phyloP scores from a whole-genome alignment of 2,888 invertebrate species.

The Teinopalpus imperialis region DNA sequence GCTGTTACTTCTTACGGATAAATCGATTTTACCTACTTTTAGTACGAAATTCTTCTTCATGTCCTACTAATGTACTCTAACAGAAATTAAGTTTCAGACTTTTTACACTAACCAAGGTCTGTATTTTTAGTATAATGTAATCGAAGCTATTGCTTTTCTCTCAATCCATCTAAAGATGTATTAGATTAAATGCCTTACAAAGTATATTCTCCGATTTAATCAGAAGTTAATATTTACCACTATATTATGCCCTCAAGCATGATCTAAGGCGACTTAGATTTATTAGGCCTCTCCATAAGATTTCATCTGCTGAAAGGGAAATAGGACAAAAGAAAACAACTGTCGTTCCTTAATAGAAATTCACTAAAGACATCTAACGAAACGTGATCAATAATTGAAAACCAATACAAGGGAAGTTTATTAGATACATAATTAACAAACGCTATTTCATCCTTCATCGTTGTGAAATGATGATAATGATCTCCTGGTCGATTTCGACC shows the following conservation, averaged over 20 bases:
- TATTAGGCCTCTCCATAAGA: conserved; percentile 18
- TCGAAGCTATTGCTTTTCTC: too few relatives aligned
- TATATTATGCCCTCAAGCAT: conserved; percentile 10
- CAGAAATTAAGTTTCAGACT: too few relatives aligned
- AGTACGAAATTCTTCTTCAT: too few relatives aligned
- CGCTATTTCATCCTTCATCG: too few relatives aligned
- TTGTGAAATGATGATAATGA: too few relatives aligned
- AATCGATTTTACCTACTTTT: too few relatives aligned
- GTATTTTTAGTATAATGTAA: too few relatives aligned
- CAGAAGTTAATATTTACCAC: conserved; percentile 12
- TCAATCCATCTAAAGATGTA: too few relatives aligned
- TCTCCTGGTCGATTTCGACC: too few relatives aligned
- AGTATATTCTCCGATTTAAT: background rate
- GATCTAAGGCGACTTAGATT: conserved; percentile 15
- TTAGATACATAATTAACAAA: background rate
- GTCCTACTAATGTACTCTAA: too few relatives aligned
- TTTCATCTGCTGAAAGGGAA: conserved; percentile 11
- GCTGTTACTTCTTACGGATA: too few relatives aligned
- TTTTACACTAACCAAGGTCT: too few relatives aligned
- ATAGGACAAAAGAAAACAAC: conserved; percentile 12
- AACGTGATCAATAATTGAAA: background rate
- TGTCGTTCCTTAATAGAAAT: conserved; percentile 10
- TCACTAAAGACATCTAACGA: conserved; percentile 11
- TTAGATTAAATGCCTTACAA: background rate
- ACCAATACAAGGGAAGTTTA: background rate